Conservation (phyloP, 1,140 invertebrate species). For the Bombyx mori region ASM3026992v2 NC_085119.1:10947001-10947500, state of each 20-base stretch:
- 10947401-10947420: slow-evolving; percentile 74
- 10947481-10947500: slow-evolving; percentile 81
- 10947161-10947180: slow-evolving; percentile 86
- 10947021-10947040: slow-evolving; percentile 70
- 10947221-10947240: slow-evolving; percentile 69
- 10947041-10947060: slow-evolving; percentile 70
- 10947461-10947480: slow-evolving; percentile 85
- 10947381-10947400: slow-evolving; percentile 79
- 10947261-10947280: slow-evolving; percentile 83
- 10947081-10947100: slow-evolving; percentile 78
- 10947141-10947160: slow-evolving; percentile 86
- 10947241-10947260: slow-evolving; percentile 74
- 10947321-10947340: slow-evolving; percentile 85
- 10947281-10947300: slow-evolving; percentile 65
- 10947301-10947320: slow-evolving; percentile 80
- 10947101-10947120: slow-evolving; percentile 80
- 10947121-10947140: slow-evolving; percentile 86
- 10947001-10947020: slow-evolving; percentile 69
- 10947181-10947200: slow-evolving; percentile 75
- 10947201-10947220: slow-evolving; percentile 75
- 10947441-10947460: slow-evolving; percentile 86
- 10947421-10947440: slow-evolving; percentile 82
- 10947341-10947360: slow-evolving; percentile 83
- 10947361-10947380: slow-evolving; percentile 83
- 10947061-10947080: slow-evolving; percentile 73